Conservation (phyloP, 2,797 vertebrate species). For the Falco columbarius region DNA sequence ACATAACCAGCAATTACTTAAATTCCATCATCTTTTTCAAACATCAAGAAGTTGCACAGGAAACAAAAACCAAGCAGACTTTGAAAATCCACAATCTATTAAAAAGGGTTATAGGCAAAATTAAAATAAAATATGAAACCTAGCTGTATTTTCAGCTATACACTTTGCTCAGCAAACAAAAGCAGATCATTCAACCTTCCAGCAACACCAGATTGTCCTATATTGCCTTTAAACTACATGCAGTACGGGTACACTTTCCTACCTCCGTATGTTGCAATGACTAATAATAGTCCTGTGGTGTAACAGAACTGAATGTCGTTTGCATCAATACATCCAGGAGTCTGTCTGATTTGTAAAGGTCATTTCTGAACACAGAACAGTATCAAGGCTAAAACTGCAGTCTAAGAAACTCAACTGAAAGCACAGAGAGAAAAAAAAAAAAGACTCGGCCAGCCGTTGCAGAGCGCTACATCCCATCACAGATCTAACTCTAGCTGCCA, state of each 20-base stretch:
- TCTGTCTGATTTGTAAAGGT: conserved; percentile 56
- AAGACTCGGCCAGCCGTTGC: neutral
- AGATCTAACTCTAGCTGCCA: neutral
- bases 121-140: neutral
- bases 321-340: conserved; percentile 56
- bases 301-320: conserved; percentile 54
- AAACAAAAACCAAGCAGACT: neutral
- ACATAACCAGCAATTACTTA: neutral
- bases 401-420: neutral
- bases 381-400: conserved; percentile 8
- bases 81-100: neutral
- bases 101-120: neutral
- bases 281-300: conserved; percentile 74
- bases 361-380: conserved; percentile 28
- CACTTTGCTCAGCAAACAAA: conserved; percentile 48
- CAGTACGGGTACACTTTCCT: conserved; percentile 53
- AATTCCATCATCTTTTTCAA: neutral
- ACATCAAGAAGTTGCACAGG: neutral
- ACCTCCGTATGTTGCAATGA: conserved; percentile 63
- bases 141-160: neutral
- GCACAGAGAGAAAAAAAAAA: neutral
- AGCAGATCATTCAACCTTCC: conserved; percentile 41
- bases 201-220: conserved; percentile 32
- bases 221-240: conserved; percentile 37
- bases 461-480: neutral